Evolutionary conservation across 2,113 vertebrate genomes (phyloP).

Genomic region (Gymnarchus niloticus): DNA sequence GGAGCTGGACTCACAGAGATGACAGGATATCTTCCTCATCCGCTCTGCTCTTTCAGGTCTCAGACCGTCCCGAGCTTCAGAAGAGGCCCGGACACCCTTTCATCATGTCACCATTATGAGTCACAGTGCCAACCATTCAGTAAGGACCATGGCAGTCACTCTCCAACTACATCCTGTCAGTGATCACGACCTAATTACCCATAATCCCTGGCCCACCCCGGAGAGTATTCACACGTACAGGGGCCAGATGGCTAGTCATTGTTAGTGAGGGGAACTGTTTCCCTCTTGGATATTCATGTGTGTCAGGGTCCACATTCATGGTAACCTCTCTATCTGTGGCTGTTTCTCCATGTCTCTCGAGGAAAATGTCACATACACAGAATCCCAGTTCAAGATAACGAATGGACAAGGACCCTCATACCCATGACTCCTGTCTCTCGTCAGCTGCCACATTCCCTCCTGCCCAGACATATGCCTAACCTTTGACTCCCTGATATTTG

Average conservation of each 20-base stretch:
- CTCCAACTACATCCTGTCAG: background rate
- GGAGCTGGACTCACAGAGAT: background rate
- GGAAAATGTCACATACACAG: background rate
- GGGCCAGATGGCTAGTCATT: background rate
- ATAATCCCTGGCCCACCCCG: background rate
- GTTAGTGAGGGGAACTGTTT: background rate
- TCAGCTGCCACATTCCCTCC: background rate
- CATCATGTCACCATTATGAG: background rate
- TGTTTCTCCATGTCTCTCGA: background rate
- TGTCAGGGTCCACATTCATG: background rate
- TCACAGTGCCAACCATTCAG: background rate
- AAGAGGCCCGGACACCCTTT: background rate
- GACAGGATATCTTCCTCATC: background rate
- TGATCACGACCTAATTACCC: conserved; percentile 8
- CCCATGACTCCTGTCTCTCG: background rate
- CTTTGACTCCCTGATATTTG: conserved; percentile 2
- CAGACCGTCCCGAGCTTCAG: background rate
- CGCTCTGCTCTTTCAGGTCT: background rate
- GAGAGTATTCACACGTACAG: background rate
- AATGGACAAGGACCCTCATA: background rate
- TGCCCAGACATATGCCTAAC: background rate
- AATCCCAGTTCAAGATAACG: background rate
- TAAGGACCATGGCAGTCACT: background rate
- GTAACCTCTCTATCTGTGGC: background rate
- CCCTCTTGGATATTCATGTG: background rate